A percentile compares a stretch with the other conserved stretches of the same genome.
These are phyloP conservation scores for Hirtodrosophila cameraria DNA, from an alignment of 2,888 invertebrate species.

Conservation along the genomic window DNA sequence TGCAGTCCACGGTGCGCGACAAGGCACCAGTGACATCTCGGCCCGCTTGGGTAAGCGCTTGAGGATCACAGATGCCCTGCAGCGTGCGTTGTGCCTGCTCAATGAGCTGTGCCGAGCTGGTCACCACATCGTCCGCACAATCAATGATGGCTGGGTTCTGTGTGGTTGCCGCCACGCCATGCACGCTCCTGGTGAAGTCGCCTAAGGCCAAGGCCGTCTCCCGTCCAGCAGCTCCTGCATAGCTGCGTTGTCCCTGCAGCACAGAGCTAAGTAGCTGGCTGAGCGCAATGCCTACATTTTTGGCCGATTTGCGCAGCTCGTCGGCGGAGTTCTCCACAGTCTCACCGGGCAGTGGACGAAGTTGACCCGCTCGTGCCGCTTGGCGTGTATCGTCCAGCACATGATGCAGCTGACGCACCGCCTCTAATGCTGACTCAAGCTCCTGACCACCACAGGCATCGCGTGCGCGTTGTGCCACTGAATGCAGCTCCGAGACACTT, in stretches of 20 bases:
- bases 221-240: constrained; percentile 91
- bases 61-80: constrained; percentile 82
- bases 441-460: constrained; percentile 93
- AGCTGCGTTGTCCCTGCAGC: constrained; percentile 91
- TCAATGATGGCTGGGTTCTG: constrained; percentile 87
- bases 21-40: constrained; percentile 88
- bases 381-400: constrained; percentile 92
- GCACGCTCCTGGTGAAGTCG: constrained; percentile 89
- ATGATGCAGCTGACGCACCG: constrained; percentile 90
- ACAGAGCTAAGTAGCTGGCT: constrained; percentile 94
- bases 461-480: constrained; percentile 88
- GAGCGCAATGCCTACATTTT: constrained; percentile 92
- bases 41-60: constrained; percentile 88
- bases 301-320: constrained; percentile 85
- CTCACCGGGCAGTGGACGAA: constrained; percentile 94
- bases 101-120: constrained; percentile 90
- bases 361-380: constrained; percentile 89
- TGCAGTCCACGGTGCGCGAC: constrained; percentile 89
- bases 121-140: constrained; percentile 91
- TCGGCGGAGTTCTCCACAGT: constrained; percentile 86
- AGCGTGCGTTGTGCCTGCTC: constrained; percentile 90
- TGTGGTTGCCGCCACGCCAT: constrained; percentile 91
- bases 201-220: constrained; percentile 91
- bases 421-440: constrained; percentile 93
- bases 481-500: constrained; percentile 85